phyloP scores from a whole-genome alignment of 2,888 invertebrate species.

The Alloscopus bannaensis region DNA sequence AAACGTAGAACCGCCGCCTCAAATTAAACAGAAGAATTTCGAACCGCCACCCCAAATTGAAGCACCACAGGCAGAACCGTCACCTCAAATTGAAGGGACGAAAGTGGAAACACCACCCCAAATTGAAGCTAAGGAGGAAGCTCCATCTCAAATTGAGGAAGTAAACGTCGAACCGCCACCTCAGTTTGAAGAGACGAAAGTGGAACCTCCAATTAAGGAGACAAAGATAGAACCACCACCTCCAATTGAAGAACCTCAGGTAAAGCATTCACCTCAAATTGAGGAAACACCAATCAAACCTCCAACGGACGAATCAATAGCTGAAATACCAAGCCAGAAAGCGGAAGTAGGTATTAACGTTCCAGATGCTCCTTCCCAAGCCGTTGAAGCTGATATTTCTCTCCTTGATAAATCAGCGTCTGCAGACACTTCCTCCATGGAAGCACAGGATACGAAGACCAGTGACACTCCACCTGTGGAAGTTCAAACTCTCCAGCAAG shows the following conservation, averaged over 20 bases:
- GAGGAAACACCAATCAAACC: constrained; percentile 17
- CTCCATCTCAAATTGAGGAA: not conserved
- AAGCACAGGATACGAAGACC: no score
- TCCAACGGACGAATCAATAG: not conserved
- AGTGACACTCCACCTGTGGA: not conserved
- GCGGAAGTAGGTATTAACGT: no score
- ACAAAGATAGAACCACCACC: not conserved
- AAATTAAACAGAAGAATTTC: not conserved
- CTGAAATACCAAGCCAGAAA: no score
- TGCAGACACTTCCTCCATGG: no score
- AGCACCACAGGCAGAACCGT: not conserved
- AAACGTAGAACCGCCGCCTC: not conserved
- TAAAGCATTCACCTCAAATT: constrained; percentile 13
- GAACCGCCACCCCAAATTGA: not conserved
- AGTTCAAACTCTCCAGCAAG: not conserved
- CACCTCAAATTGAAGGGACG: not conserved
- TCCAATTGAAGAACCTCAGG: constrained; percentile 11
- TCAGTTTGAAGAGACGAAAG: no score
- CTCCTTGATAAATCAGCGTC: not conserved
- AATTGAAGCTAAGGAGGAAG: not conserved
- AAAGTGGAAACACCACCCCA: not conserved
- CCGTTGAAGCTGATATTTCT: not conserved
- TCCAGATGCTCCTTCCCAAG: not conserved
- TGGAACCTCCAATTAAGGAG: not conserved
- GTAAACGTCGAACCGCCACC: not conserved